These are phyloP conservation scores for Parasteatoda tepidariorum DNA, from an alignment of 1,140 invertebrate genomes.

Conservation along the genomic window DNA sequence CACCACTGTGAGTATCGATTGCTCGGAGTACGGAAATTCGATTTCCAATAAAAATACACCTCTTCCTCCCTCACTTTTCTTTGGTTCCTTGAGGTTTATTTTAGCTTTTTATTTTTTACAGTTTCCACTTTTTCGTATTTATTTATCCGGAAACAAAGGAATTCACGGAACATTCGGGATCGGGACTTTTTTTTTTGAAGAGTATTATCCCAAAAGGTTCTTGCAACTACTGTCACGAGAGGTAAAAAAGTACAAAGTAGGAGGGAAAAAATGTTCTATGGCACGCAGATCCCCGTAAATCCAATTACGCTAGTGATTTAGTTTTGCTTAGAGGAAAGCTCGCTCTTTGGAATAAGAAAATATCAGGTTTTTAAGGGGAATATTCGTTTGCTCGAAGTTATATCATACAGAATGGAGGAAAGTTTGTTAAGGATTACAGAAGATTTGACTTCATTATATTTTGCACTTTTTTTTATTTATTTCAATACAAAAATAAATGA, in stretches of 20 bases:
- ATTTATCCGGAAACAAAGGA: conserved; percentile 25
- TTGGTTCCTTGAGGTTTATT: not conserved
- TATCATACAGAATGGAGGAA: no score
- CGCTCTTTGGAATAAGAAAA: no score
- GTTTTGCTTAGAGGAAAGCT: no score
- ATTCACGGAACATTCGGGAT: conserved; percentile 7
- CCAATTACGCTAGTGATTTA: not conserved
- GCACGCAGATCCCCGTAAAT: not conserved
- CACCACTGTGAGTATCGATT: not conserved
- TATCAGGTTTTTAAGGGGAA: no score
- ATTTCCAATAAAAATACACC: conserved; percentile 26
- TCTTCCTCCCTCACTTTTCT: not conserved
- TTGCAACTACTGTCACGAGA: not conserved
- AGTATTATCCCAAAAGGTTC: no score
- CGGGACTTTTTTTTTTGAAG: not conserved
- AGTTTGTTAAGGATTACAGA: no score
- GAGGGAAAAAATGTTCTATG: no score
- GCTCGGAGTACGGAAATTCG: not conserved
- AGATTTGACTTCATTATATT: no score
- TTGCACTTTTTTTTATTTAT: no score
- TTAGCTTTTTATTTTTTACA: not conserved
- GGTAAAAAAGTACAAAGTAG: no score
- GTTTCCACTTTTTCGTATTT: not conserved
- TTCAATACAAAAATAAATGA: no score
- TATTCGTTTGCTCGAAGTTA: no score